A percentile compares a stretch with the other conserved stretches of the same genome.
Conservation (phyloP, 2,113 vertebrate genomes). For the Zeus faber region DNA sequence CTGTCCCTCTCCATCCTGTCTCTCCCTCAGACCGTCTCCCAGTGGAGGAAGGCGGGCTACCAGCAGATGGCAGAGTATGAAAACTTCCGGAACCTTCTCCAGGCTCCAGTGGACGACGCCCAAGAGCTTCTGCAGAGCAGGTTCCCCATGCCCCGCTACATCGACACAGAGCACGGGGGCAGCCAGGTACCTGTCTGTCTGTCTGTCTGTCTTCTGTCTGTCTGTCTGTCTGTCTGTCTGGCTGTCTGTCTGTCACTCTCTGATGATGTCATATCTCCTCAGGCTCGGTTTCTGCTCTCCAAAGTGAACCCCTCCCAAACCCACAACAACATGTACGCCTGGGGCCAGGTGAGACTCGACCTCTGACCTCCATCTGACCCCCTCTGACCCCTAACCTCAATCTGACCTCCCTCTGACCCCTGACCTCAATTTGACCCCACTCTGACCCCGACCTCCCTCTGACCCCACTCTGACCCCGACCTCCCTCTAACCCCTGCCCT, state of each 20-base stretch:
- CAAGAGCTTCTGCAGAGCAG: slow-evolving; percentile 95
- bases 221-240: too few relatives aligned
- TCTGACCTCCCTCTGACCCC: too few relatives aligned
- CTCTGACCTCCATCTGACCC: too few relatives aligned
- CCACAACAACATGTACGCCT: slow-evolving; percentile 97
- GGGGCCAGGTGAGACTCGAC: slow-evolving; percentile 91
- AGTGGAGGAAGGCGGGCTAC: slow-evolving; percentile 96
- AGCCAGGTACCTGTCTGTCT: too few relatives aligned
- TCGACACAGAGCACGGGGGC: slow-evolving; percentile 95
- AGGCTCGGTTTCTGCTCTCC: slow-evolving; percentile 96
- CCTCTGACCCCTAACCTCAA: too few relatives aligned
- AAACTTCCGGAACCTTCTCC: slow-evolving; percentile 91
- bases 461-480: too few relatives aligned
- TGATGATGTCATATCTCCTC: slow-evolving; percentile 28
- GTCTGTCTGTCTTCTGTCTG: too few relatives aligned
- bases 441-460: too few relatives aligned
- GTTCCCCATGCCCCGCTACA: slow-evolving; percentile 96
- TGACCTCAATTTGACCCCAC: too few relatives aligned
- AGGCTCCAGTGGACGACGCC: slow-evolving; percentile 92
- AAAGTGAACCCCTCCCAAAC: slow-evolving; percentile 99
- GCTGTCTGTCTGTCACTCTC: too few relatives aligned
- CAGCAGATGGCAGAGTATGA: slow-evolving; percentile 96
- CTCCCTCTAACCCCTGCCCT: too few relatives aligned
- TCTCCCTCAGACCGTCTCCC: slow-evolving; percentile 86
- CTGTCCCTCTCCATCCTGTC: not conserved